phyloP scores from a whole-genome alignment of 2,113 vertebrate species.

The Tauraco erythrolophus region DNA sequence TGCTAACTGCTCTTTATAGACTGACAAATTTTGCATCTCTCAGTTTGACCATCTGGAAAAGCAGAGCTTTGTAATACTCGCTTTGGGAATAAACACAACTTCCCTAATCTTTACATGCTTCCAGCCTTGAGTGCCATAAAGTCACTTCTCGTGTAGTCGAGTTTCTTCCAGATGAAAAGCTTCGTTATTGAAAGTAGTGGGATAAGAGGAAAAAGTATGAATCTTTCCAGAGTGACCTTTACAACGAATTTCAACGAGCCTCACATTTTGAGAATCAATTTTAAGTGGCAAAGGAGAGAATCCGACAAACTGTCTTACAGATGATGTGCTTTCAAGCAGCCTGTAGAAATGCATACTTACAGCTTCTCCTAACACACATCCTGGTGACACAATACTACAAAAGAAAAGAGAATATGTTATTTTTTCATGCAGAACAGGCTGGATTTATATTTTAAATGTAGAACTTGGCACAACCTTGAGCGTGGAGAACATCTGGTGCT shows the following conservation, averaged over 20 bases:
- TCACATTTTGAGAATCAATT: neutral
- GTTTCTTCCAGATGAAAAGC: neutral
- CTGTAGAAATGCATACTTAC: neutral
- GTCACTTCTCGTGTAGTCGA: neutral
- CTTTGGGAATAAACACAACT: neutral
- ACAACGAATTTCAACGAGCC: neutral
- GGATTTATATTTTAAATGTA: neutral
- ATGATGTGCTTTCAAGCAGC: neutral
- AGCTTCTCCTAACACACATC: neutral
- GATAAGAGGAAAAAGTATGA: neutral
- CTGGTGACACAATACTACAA: neutral
- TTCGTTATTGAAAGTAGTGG: neutral
- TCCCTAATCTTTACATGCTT: neutral
- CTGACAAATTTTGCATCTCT: neutral
- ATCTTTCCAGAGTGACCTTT: neutral
- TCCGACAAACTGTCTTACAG: neutral
- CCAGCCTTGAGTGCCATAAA: neutral
- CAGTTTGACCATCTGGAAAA: neutral
- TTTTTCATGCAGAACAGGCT: neutral
- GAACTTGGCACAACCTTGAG: neutral
- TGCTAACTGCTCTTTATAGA: neutral
- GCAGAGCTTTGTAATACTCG: neutral
- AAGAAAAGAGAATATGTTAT: neutral
- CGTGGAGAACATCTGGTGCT: neutral
- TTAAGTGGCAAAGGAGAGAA: neutral